Base-by-base conservation (phyloP, 2,113 vertebrate species). In the Brachypteracias leptosomus region DNA sequence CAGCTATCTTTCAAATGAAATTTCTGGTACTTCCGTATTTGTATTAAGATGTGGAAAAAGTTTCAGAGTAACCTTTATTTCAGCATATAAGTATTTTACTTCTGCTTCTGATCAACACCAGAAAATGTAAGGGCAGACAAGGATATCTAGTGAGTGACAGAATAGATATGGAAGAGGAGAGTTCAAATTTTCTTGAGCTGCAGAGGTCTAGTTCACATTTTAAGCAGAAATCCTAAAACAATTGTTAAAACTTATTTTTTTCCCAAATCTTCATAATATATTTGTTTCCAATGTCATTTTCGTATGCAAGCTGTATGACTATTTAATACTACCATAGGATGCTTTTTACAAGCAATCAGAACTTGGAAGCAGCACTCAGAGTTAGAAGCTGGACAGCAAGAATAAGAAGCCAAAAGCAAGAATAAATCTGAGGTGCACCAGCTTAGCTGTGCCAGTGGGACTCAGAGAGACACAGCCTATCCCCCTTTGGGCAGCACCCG, bases 1-100 rank as follows among this genome's bases (percentile, higher is more conserved):
- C 6, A 5, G 22, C 25, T 58, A 26, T 49, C 75, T 77, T 88
- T 88, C 57, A 89, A 49, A n/a, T 82, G 59, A 31, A 59, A 54
- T 73, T 85, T 90, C 51, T 20, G 9, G 8, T 49, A 89, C 86
- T 93, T 90, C 71, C 58, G 79, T 81, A 51, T 90, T 78, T 82
- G 3, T 9, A 65, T 49, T 22, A 80, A 36, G 40, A 31, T 13
- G 21, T 6, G 22, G 2, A n/a, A 26, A 84, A 2, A 0, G 31
- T 72, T 58, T 74, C 59, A 84, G 33, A 7, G 0, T 49, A 80
- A 82, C 16, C 58, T 35, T 83, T 83, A 59, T 77, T 86, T 73
- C 49, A 59, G 10, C 1, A 2, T 12, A n/a, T 80, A 47, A 33
- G 13, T 74, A 38, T 84, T 80, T 38, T 77, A 88, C 52, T 94